Base-by-base conservation (phyloP, 64 coral and sea anemone species). In the Actinia tenebrosa region DNA sequence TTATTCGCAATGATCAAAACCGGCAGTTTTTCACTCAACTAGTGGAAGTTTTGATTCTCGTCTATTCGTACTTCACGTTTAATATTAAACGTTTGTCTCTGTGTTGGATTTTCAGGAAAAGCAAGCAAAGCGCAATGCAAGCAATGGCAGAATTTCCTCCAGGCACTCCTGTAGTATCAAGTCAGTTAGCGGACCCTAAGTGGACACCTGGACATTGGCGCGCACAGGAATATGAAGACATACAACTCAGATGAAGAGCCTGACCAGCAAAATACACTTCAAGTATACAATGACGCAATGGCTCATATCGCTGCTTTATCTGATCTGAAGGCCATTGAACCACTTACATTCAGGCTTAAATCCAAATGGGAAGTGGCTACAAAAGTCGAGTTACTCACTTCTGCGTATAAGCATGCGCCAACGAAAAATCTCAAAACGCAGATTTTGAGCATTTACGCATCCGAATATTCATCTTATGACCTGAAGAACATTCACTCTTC, bases 291-390 rank as follows among this genome's bases (percentile, higher is more conserved):
- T 64, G 62, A 64, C 7, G 62, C 62, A 22, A 64, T 64, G 62
- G 62, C 62, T 64, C 17, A 64, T 5, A 64, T 64, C 22, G 62
- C 62, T 22, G 62, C 62, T 64, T n/a, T 64, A 64, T 64, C 62
- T 22, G 62, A 64, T 64, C 62, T 64, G 18, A 64, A 64, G 62
- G 62, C 11, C 8, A n/a, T 64, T 64, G 62, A 64, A n/a, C 62
- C 62, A n/a, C 62, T 64, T 64, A 64, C 62, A 1, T 64, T 64
- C 62, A 22, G 62, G 62, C 62, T 64, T 64, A 6, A 64, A 64
- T 10, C 18, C 62, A 19, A 64, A 64, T 91, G 90, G 90, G 90
- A 86, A 56, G 78, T 59, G 37, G 85, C 90, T 23, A 82, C 78
- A 83, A 72, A 83, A 71, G 58, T 87, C 8, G 22, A 7, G 52